Evolutionary conservation across 2,888 invertebrate genomes (phyloP), one percentile per base, ranked within the genome.

Genomic region (Caenorhabditis sp.): DNA sequence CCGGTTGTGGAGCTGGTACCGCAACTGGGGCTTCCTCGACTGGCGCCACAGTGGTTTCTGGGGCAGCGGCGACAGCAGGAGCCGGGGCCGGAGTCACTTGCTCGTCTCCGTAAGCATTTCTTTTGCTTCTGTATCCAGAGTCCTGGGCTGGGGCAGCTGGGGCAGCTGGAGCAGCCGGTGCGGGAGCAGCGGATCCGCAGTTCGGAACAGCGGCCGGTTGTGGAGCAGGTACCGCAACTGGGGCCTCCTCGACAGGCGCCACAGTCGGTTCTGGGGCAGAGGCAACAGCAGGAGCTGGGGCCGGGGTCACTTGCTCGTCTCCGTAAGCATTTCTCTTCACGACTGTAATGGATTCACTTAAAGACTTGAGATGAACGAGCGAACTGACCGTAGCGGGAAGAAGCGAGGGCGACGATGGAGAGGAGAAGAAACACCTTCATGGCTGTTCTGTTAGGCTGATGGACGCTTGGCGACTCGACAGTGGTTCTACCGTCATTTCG

Each of bases 21-120:
- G 58, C 73, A 15, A 48, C 66, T 62, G 75, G 65, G 37, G 75
- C 65, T n/a, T n/a, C n/a, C n/a, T n/a, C n/a, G n/a, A n/a, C n/a
- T n/a, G n/a, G n/a, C n/a, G n/a, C n/a, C n/a, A n/a, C n/a, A n/a
- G n/a, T n/a, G n/a, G n/a, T n/a, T n/a, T n/a, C n/a, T 17, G 63
- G 68, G 2, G 35, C 35, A 32, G 68, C 62, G 22, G 61, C 46
- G 1, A 68, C 62, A 17, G 52, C 72, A 32, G 74, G 53, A 2
- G 35, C 35, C 35, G 74, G 78, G 32, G 76, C 81, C 50, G 82
- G 80, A n/a, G 80, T 78, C n/a, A 81, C 79, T 20, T 58, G 59
- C 41, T 83, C 83, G 27, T 83, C 83, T 73, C 83, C 83, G 48
- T 83, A 83, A 32, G 73, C 65, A 73, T 77, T 77, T 74, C 74